A percentile compares a stretch with the other conserved stretches of the same genome.
Conservation (phyloP, 2,888 invertebrate species). For the Phorcus lineatus region DNA sequence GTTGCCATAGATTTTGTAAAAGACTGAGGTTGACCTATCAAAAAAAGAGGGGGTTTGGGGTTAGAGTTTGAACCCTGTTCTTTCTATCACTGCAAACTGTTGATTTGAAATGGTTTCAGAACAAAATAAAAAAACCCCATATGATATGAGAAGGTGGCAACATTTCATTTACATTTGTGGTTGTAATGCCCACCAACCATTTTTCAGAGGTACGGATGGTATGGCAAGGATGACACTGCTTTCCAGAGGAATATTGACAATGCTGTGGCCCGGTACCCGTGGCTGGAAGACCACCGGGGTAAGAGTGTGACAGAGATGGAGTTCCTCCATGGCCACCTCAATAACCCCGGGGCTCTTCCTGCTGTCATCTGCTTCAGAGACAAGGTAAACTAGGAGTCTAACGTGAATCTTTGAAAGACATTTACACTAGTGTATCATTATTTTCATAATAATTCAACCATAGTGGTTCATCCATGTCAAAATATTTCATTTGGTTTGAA, state of each 20-base stretch:
- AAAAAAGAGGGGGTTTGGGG: too few relatives aligned
- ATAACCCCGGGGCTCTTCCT: conserved; percentile 67
- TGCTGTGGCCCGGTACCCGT: conserved; percentile 64
- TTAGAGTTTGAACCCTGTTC: too few relatives aligned
- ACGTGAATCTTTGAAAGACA: not conserved
- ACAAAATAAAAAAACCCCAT: too few relatives aligned
- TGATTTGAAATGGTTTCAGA: too few relatives aligned
- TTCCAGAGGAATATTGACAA: conserved; percentile 71
- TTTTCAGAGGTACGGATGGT: conserved; percentile 71
- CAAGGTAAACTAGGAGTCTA: conserved; percentile 47
- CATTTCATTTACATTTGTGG: not conserved
- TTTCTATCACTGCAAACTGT: too few relatives aligned
- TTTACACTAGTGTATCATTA: too few relatives aligned
- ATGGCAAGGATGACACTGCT: conserved; percentile 62
- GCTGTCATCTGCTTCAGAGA: conserved; percentile 67
- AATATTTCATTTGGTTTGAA: too few relatives aligned
- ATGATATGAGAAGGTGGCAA: not conserved
- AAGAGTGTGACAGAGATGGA: conserved; percentile 72
- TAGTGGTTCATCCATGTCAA: too few relatives aligned
- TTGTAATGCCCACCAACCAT: too few relatives aligned
- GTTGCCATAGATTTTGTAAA: too few relatives aligned
- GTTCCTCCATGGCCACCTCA: conserved; percentile 71
- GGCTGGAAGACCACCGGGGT: conserved; percentile 63
- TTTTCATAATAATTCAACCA: too few relatives aligned
- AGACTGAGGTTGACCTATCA: too few relatives aligned